These are phyloP conservation scores for Leuciscus waleckii DNA, from an alignment of 2,797 vertebrate genomes.

Conservation along the genomic window DNA sequence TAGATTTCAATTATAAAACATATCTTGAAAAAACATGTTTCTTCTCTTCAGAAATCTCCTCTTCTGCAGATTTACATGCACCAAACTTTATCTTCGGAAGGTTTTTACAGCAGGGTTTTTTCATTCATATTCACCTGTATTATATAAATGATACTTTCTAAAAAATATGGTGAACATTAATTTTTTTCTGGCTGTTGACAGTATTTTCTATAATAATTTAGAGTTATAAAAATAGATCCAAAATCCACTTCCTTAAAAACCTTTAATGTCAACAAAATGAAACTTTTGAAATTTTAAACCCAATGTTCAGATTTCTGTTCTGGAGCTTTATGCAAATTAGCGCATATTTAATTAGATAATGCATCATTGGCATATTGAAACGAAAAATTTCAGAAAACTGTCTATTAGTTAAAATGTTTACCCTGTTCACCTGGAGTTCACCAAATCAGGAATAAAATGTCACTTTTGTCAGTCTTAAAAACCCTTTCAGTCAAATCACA, in stretches of 20 bases:
- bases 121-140: neutral
- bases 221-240: neutral
- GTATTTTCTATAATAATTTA: neutral
- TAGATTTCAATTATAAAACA: neutral
- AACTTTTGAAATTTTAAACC: neutral
- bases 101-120: neutral
- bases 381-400: neutral
- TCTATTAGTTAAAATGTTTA: too few species aligned
- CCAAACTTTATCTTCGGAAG: neutral
- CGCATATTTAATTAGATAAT: neutral
- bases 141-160: neutral
- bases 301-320: neutral
- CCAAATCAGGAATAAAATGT: too few species aligned
- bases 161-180: neutral
- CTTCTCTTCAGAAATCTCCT: neutral
- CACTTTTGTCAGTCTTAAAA: too few species aligned
- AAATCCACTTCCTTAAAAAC: neutral
- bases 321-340: neutral
- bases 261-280: conserved; percentile 4
- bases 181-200: neutral
- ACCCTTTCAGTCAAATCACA: neutral
- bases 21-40: neutral
- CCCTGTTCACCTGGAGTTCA: too few species aligned
- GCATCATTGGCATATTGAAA: neutral
- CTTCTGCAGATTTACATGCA: neutral